Percentiles rank a stretch among this genome's conserved stretches.
phyloP scores from a whole-genome alignment of 2,113 vertebrate genomes.

The Dipodomys ordii region DNA sequence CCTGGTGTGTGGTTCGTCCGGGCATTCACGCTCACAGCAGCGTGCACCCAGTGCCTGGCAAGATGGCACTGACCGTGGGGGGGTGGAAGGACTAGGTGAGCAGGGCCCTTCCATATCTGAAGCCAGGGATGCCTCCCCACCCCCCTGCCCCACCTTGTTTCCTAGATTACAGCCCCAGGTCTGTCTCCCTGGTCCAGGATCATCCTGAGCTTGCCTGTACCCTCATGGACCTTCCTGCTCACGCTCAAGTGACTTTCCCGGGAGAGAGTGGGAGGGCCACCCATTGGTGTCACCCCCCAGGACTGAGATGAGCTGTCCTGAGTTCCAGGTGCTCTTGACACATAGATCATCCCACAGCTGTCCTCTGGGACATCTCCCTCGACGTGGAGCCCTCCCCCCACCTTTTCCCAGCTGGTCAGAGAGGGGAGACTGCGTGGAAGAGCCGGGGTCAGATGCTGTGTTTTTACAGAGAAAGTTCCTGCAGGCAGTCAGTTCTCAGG shows the following conservation, averaged over 20 bases:
- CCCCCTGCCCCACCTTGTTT: neutral
- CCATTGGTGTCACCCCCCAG: neutral
- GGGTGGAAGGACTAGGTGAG: neutral
- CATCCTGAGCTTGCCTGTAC: neutral
- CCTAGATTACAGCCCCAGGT: neutral
- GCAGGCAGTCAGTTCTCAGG: neutral
- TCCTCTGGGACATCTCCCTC: no score
- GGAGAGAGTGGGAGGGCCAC: no score
- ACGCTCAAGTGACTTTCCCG: neutral
- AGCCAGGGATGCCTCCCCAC: neutral
- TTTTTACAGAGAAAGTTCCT: neutral
- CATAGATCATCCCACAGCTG: no score
- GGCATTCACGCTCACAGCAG: accelerated
- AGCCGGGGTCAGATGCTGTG: neutral
- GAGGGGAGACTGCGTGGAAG: neutral
- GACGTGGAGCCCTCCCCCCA: neutral
- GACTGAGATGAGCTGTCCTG: neutral
- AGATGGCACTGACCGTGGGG: no score
- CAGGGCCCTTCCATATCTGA: accelerated
- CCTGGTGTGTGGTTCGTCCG: neutral
- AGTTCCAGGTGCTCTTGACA: no score
- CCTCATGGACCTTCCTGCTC: neutral
- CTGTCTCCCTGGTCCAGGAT: neutral
- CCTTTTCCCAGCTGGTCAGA: neutral
- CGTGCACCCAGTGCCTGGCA: neutral